phyloP scores from a whole-genome alignment of 2,797 vertebrate genomes.

The Poeciliopsis infans region DNA sequence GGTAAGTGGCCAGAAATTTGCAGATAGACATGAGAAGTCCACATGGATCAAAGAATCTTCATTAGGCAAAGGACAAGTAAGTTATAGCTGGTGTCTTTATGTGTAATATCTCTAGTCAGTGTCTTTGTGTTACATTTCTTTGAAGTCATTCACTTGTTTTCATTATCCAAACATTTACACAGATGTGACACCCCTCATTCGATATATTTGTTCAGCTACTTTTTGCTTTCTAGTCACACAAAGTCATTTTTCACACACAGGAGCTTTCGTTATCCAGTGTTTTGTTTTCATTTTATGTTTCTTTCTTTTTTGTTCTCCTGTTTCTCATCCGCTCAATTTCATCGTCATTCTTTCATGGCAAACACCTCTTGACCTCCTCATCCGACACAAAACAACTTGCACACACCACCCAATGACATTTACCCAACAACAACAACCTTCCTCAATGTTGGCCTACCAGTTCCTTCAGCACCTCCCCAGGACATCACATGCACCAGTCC shows the following conservation, averaged over 20 bases:
- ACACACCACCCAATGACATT: conserved; percentile 66
- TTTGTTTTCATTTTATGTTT: conserved; percentile 90
- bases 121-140: conserved; percentile 74
- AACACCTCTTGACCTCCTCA: conserved; percentile 73
- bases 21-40: conserved; percentile 56
- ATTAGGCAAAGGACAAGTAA: conserved; percentile 69
- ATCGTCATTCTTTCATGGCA: conserved; percentile 82
- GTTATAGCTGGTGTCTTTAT: conserved; percentile 87
- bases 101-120: conserved; percentile 79
- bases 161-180: conserved; percentile 81
- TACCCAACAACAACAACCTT: conserved; percentile 57
- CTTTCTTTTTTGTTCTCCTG: conserved; percentile 82
- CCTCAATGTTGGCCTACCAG: conserved; percentile 82
- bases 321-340: conserved; percentile 80
- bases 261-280: conserved; percentile 70
- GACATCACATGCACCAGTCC: conserved; percentile 94
- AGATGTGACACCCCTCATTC: conserved; percentile 85
- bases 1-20: conserved; percentile 59
- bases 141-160: conserved; percentile 69
- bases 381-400: conserved; percentile 54
- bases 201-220: conserved; percentile 76
- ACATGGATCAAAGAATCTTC: conserved; percentile 62
- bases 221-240: conserved; percentile 64
- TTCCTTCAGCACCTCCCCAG: conserved; percentile 95
- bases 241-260: conserved; percentile 55